Base-by-base conservation (phyloP, 2,888 invertebrate genomes). In the Buathra laborator region DNA sequence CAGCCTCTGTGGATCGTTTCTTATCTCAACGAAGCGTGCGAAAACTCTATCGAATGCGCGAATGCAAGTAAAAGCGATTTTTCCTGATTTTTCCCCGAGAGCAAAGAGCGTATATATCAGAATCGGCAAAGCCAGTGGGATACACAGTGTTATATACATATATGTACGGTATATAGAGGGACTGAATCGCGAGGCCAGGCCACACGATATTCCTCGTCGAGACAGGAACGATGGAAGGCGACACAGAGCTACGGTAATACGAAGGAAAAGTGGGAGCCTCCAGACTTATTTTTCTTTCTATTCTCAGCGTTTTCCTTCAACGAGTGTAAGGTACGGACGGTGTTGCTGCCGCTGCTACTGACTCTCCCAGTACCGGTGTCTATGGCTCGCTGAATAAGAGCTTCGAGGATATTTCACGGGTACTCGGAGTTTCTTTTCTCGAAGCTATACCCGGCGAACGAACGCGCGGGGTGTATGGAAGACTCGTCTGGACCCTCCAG, bases 351-450 rank as follows among this genome's bases (percentile, higher is more conserved):
- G n/a, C 46, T 32, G 32, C 16, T 44, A 19, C 51, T 48, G 24
- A 24, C 24, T 24, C 24, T 24, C 48, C 48, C 16, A 16, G 53
- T 19, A 16, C 37, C 16, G 16, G 19, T 56, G 74, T 29, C 14
- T 81, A 53, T 53, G 29, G 64, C 66, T 66, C n/a, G 67, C 16
- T 76, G 43, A 62, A 53, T 66, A 76, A 68, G 70, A 76, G 71
- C 53, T 82, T 66, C 75, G 70, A 53, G 70, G 77, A 83, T 83
- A 83, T 83, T 83, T 83, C 77, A 78, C 56, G 82, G 71, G 32
- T 37, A 48, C 59, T 24, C 67, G 72, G 24, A 59, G 64, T 64
- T 59, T 29, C 59, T 59, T 24, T 59, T 48, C 51, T 16, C 32
- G 24, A 43, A 78, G 81, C 48, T 56, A 14, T 64, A 29, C 29